A percentile compares a stretch with the other conserved stretches of the same genome.
Evolutionary conservation across 2,888 invertebrate genomes (phyloP).

Genomic region (Artemia sp.): DNA sequence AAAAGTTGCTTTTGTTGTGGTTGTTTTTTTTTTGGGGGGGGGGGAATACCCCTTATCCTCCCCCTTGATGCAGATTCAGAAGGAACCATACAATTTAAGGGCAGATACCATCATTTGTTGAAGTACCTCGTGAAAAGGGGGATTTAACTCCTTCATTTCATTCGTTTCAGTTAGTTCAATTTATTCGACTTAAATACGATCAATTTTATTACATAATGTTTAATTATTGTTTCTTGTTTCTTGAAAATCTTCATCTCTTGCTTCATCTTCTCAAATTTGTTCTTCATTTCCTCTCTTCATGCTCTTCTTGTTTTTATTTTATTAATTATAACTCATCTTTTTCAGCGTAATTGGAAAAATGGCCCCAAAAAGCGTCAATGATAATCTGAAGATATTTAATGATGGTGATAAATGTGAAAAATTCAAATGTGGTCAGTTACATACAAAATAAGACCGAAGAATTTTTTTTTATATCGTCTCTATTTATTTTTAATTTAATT

Average conservation of each 20-base stretch:
- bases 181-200: too few relatives aligned
- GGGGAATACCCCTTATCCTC: neutral
- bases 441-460: neutral
- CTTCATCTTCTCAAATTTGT: neutral
- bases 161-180: too few relatives aligned
- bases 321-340: neutral
- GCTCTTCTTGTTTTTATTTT: neutral
- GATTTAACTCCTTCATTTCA: too few relatives aligned
- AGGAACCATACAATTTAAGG: too few relatives aligned
- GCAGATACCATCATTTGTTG: too few relatives aligned
- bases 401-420: slow-evolving; percentile 5
- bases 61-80: neutral
- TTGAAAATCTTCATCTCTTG: too few relatives aligned
- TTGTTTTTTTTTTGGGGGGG: neutral
- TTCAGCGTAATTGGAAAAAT: neutral
- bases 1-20: too few relatives aligned
- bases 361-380: neutral
- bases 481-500: too few relatives aligned
- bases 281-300: neutral
- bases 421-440: neutral
- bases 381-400: slow-evolving; percentile 7
- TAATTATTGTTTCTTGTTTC: too few relatives aligned
- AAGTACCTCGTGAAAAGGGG: too few relatives aligned
- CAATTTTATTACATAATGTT: too few relatives aligned
- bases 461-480: too few relatives aligned